Percentiles rank a stretch among this genome's conserved stretches.
Conservation (phyloP, 2,888 invertebrate genomes). For the Lobophora halterata region DNA sequence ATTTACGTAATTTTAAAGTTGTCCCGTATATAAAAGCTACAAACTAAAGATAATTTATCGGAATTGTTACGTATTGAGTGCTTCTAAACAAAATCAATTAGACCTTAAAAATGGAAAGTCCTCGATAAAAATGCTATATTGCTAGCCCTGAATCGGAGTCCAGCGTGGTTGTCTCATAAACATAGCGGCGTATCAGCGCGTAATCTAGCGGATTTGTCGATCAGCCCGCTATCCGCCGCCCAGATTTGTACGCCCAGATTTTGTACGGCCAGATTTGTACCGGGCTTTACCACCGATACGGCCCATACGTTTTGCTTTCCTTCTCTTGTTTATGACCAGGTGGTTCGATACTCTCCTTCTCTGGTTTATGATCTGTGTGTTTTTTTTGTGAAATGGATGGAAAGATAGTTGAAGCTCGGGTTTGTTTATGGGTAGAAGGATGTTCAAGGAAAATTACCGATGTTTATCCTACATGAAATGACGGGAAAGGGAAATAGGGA, state of each 20-base stretch:
- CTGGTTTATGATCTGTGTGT: slow-evolving; percentile 32
- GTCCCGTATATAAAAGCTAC: too few species aligned
- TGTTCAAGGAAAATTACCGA: too few species aligned
- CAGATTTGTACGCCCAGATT: slow-evolving; percentile 78
- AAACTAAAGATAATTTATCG: too few species aligned
- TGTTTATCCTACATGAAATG: slow-evolving; percentile 1
- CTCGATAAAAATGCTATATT: background rate
- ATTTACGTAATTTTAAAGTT: too few species aligned
- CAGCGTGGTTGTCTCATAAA: slow-evolving; percentile 73
- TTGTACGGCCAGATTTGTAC: slow-evolving; percentile 78
- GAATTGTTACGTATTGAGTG: too few species aligned
- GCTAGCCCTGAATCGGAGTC: slow-evolving; percentile 60
- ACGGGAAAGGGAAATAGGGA: slow-evolving; percentile 1
- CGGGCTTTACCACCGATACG: slow-evolving; percentile 71
- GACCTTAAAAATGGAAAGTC: too few species aligned
- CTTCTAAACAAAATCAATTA: too few species aligned
- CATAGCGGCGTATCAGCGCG: slow-evolving; percentile 77
- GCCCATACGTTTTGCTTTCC: slow-evolving; percentile 76
- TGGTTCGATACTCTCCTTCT: slow-evolving; percentile 44
- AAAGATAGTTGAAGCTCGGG: slow-evolving; percentile 8
- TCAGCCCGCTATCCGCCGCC: slow-evolving; percentile 74
- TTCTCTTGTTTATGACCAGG: slow-evolving; percentile 74
- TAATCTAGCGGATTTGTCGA: slow-evolving; percentile 82
- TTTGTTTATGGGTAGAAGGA: background rate
- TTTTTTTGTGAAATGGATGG: slow-evolving; percentile 16